These are phyloP conservation scores for Tetragonisca angustula DNA, from an alignment of 2,888 invertebrate genomes.

Conservation along the genomic window DNA sequence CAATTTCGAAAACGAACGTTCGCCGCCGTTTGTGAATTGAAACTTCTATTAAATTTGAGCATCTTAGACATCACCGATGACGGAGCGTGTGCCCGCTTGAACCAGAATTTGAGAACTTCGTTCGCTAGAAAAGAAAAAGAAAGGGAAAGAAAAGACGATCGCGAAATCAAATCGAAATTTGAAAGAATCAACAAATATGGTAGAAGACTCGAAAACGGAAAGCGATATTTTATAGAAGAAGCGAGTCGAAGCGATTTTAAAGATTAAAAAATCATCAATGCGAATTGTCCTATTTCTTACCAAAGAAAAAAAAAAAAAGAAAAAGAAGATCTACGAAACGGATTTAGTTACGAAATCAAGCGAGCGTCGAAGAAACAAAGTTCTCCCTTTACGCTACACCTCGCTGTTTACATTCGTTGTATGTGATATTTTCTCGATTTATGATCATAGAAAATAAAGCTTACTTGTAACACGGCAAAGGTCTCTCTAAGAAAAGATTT, in stretches of 20 bases:
- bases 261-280: background rate
- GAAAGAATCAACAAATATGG: background rate
- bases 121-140: no score
- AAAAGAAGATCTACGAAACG: background rate
- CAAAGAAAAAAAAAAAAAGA: background rate
- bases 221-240: background rate
- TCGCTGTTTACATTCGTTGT: conserved; percentile 41
- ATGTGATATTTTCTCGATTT: conserved; percentile 36
- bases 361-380: background rate
- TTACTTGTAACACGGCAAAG: conserved; percentile 10
- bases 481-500: background rate
- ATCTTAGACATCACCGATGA: background rate
- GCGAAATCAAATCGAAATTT: background rate
- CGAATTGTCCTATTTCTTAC: background rate
- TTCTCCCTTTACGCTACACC: conserved; percentile 22
- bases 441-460: conserved; percentile 58
- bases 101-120: conserved; percentile 23
- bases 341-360: background rate
- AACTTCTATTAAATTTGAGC: conserved; percentile 50
- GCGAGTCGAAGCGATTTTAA: background rate
- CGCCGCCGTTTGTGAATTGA: conserved; percentile 1
- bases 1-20: conserved; percentile 28
- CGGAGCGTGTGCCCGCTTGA: background rate
- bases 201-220: conserved; percentile 1
- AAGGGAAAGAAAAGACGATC: background rate